Evolutionary conservation across 2,888 invertebrate genomes (phyloP), one percentile per base, ranked within the genome.

Genomic region (Epinotia demarniana): DNA sequence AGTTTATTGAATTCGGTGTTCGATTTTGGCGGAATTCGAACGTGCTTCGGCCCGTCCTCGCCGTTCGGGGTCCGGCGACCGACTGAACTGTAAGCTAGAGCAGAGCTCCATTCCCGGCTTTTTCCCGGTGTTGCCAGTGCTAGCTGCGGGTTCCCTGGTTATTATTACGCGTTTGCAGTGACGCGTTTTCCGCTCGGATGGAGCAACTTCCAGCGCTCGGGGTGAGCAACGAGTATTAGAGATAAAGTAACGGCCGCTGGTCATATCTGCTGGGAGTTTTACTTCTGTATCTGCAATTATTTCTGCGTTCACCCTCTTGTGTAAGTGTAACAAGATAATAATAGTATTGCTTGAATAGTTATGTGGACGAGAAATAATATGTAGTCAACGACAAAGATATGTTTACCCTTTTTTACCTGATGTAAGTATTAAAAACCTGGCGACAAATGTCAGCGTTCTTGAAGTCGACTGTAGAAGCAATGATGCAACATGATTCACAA

Each of bases 51-150:
- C 64, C 77, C 81, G 82, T 77, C 79, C 81, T 62, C 76, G 76
- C 79, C 76, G 82, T 81, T 77, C 83, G 86, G 86, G 88, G 82
- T 85, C 84, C 84, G 86, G 88, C 90, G 90, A 87, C 84, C 86
- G 86, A 92, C 92, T 92, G 90, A 90, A 85, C n/a, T n/a, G 76
- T 72, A 75, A 80, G 80, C 72, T 80, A 81, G 81, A 80, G 72
- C 80, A 81, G 81, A 82, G 82, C 83, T 83, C 82, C 79, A 81
- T 85, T 87, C 89, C 89, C 89, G 89, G 89, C 83, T 84, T 85
- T 81, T 81, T 83, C 83, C 82, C 81, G 78, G 83, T 87, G 90
- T 90, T 91, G 89, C 91, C 80, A 85, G 78, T 70, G 66, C 53
- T 66, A 76, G 80, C 81, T 82, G 83, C 77, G 79, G 74, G 75